Percentiles rank a stretch among this genome's conserved stretches.
Conservation (phyloP, 2,113 vertebrate species). For the Clupea harengus region DNA sequence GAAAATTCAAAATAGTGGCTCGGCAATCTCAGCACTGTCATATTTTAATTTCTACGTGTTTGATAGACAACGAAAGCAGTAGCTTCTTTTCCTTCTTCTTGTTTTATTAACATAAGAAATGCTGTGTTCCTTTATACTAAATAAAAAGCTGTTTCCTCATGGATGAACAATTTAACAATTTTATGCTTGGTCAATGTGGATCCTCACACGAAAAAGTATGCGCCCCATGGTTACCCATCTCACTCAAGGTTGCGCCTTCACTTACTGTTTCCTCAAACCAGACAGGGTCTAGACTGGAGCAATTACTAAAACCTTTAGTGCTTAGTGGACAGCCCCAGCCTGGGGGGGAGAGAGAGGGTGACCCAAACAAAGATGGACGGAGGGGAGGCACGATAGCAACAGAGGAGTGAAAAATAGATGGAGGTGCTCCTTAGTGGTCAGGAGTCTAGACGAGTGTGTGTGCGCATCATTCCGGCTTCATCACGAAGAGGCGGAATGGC, state of each 20-base stretch:
- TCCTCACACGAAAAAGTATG: not conserved
- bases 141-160: too few species aligned
- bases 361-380: not conserved
- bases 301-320: not conserved
- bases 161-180: not conserved
- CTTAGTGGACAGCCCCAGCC: not conserved
- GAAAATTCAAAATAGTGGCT: not conserved
- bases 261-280: not conserved
- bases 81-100: not conserved
- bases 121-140: too few species aligned
- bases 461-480: not conserved
- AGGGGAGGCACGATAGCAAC: not conserved
- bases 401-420: slow-evolving; percentile 1
- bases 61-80: not conserved
- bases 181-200: not conserved
- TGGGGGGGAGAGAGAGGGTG: not conserved
- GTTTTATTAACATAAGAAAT: not conserved
- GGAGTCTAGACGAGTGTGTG: not conserved
- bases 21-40: not conserved
- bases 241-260: not conserved
- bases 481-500: not conserved
- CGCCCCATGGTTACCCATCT: not conserved
- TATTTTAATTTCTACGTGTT: not conserved
- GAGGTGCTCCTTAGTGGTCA: not conserved
- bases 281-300: slow-evolving; percentile 11